Percentiles rank a stretch among this genome's conserved stretches.
Evolutionary conservation across 1,140 invertebrate genomes (phyloP).

Genomic region (Diorhabda elongata): DNA sequence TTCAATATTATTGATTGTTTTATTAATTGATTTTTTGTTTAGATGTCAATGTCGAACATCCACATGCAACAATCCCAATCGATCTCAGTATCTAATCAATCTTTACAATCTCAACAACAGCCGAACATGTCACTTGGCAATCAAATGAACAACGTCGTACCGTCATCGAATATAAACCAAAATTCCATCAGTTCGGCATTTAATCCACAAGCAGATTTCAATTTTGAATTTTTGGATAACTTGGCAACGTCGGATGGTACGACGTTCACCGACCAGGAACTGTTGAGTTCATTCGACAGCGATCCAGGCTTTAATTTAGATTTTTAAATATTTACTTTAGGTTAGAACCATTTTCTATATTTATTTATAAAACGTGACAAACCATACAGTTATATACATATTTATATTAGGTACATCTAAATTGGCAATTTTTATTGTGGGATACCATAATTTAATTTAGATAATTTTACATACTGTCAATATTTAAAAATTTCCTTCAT

Average conservation of each 20-base stretch:
- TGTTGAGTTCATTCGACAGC: conserved; percentile 66
- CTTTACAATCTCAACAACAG: conserved; percentile 42
- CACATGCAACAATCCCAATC: conserved; percentile 64
- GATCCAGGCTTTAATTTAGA: conserved; percentile 54
- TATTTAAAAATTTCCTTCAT: too few relatives aligned
- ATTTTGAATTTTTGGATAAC: conserved; percentile 76
- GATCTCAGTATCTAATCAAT: conserved; percentile 52
- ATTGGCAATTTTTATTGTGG: too few relatives aligned
- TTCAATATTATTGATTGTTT: neutral
- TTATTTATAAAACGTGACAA: neutral
- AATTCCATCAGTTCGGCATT: conserved; percentile 49
- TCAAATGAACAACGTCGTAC: conserved; percentile 35
- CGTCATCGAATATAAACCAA: conserved; percentile 37
- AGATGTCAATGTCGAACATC: conserved; percentile 59
- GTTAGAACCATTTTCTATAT: neutral
- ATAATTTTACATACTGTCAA: too few relatives aligned
- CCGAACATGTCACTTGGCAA: conserved; percentile 23
- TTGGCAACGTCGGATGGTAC: conserved; percentile 65
- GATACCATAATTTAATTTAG: too few relatives aligned
- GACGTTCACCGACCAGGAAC: conserved; percentile 70
- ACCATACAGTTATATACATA: too few relatives aligned
- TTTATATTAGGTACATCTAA: too few relatives aligned
- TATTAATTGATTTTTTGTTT: conserved; percentile 26
- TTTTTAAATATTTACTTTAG: conserved; percentile 32
- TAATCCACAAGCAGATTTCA: conserved; percentile 64